These are phyloP conservation scores for Euphonia xanthogaster DNA, from an alignment of 2,797 vertebrate genomes.

Conservation along the genomic window DNA sequence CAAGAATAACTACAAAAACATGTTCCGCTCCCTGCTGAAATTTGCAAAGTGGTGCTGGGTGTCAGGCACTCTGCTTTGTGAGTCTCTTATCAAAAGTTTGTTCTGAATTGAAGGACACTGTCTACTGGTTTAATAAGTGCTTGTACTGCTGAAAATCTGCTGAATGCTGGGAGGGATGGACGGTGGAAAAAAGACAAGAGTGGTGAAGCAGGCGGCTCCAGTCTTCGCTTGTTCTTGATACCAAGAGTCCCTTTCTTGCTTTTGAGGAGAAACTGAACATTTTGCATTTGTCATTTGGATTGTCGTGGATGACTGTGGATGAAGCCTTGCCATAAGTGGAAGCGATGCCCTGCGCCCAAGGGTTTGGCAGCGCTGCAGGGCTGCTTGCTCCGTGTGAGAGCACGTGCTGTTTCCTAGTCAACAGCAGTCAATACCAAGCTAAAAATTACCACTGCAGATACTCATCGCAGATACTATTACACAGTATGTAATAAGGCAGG, in stretches of 20 bases:
- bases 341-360: slow-evolving; percentile 8
- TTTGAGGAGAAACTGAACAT: slow-evolving; percentile 7
- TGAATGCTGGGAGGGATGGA: slow-evolving; percentile 28
- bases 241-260: background rate
- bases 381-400: slow-evolving; percentile 34
- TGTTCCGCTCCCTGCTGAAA: slow-evolving; percentile 19
- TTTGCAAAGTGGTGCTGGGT: slow-evolving; percentile 47
- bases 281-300: slow-evolving; percentile 5
- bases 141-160: slow-evolving; percentile 49
- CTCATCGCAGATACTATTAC: slow-evolving; percentile 37
- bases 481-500: slow-evolving; percentile 47
- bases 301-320: slow-evolving; percentile 1
- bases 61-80: slow-evolving; percentile 33
- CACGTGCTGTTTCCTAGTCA: slow-evolving; percentile 56
- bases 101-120: slow-evolving; percentile 27
- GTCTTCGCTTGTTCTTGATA: background rate
- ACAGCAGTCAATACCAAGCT: slow-evolving; percentile 49
- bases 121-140: background rate
- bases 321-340: slow-evolving; percentile 41
- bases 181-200: background rate
- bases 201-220: background rate
- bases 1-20: background rate
- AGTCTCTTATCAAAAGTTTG: slow-evolving; percentile 39
- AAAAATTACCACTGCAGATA: slow-evolving; percentile 63
- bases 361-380: slow-evolving; percentile 10